A percentile compares a stretch with the other conserved stretches of the same genome.
Conservation (phyloP, 2,888 invertebrate species). For the Drosophila differens region DNA sequence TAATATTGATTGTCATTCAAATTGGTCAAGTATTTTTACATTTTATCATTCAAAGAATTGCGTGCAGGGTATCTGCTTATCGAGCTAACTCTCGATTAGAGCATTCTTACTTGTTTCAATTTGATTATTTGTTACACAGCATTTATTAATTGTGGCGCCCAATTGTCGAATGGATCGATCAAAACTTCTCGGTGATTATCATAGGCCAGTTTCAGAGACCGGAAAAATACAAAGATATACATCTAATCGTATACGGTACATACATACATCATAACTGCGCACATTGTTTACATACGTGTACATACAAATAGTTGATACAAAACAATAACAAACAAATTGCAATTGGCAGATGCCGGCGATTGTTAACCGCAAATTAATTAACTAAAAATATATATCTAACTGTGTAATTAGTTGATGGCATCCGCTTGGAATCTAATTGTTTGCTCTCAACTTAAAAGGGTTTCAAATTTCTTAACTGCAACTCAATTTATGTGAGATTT, state of each 20-base stretch:
- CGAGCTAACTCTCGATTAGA: constrained; percentile 1
- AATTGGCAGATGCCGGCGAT: constrained; percentile 23
- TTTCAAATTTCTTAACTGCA: constrained; percentile 4
- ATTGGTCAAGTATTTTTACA: not conserved
- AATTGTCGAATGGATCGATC: constrained; percentile 67
- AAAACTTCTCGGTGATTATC: constrained; percentile 45
- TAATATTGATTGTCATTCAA: not conserved
- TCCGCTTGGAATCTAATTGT: not conserved
- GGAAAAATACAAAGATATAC: constrained; percentile 5
- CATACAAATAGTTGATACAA: constrained; percentile 60
- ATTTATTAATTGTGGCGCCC: constrained; percentile 66
- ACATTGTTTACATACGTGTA: constrained; percentile 41
- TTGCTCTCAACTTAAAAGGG: not conserved
- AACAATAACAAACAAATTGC: constrained; percentile 57
- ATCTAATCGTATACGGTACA: no score
- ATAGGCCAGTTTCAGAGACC: constrained; percentile 16
- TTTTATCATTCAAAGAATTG: not conserved
- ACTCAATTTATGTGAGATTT: constrained; percentile 1
- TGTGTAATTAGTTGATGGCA: constrained; percentile 35
- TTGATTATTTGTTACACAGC: constrained; percentile 30
- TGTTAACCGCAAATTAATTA: constrained; percentile 52
- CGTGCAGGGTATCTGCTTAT: not conserved
- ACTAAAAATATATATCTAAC: constrained; percentile 22
- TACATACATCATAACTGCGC: constrained; percentile 56
- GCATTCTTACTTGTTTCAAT: constrained; percentile 5